Evolutionary conservation across 2,797 vertebrate species (phyloP).

Genomic region (Spinus olivaceus): DNA sequence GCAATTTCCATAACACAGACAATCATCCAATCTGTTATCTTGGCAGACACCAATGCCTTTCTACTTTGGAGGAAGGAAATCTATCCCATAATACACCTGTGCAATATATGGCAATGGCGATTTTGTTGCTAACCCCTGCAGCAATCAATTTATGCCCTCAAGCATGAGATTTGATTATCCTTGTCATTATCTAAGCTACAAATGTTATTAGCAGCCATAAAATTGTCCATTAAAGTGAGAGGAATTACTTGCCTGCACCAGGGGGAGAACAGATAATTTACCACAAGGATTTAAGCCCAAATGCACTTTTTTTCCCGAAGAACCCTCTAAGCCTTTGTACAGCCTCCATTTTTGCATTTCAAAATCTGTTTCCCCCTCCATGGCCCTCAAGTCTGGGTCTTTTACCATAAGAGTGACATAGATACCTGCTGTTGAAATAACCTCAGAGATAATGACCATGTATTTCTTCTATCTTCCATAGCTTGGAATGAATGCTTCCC

Average conservation of each 20-base stretch:
- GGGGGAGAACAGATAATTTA: conserved; percentile 62
- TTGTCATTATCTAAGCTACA: conserved; percentile 74
- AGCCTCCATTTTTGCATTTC: neutral
- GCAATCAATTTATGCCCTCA: conserved; percentile 69
- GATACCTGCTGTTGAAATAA: neutral
- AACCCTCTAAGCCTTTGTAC: neutral
- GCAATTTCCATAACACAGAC: conserved; percentile 43
- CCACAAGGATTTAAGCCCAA: conserved; percentile 49
- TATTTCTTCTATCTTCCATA: neutral
- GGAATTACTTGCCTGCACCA: conserved; percentile 62
- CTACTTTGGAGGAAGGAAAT: conserved; percentile 30
- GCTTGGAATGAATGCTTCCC: neutral
- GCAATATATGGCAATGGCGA: conserved; percentile 28
- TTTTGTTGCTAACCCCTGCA: conserved; percentile 53
- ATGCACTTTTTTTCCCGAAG: neutral
- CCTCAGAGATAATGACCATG: neutral
- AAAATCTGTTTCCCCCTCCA: neutral
- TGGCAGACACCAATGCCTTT: conserved; percentile 46
- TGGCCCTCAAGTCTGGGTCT: neutral
- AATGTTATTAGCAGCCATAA: conserved; percentile 73
- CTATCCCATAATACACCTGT: conserved; percentile 50
- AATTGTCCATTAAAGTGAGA: conserved; percentile 71
- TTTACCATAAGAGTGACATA: neutral
- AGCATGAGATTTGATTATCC: conserved; percentile 73
- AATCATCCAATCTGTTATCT: conserved; percentile 42